Evolutionary conservation across 1,140 invertebrate species (phyloP), one percentile per base, ranked within the genome.

Genomic region (Callitettix versicolor): DNA sequence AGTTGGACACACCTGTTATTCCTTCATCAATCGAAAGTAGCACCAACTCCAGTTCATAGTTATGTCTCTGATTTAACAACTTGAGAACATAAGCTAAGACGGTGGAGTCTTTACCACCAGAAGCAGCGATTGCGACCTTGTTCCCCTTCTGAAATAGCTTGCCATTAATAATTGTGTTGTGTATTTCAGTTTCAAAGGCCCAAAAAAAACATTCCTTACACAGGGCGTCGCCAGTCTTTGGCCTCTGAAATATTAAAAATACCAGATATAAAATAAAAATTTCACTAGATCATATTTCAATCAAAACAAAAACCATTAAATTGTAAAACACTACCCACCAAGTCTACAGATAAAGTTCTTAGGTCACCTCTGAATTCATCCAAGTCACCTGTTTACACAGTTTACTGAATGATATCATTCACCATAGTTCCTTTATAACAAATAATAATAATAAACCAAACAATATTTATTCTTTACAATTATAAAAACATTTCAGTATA

Each of bases 31-130:
- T 93, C 0, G 96, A 99, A 34, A 99, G 73, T 21, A 99, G 74
- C 57, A 94, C 79, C 22, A 99, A 74, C 47, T 97, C 82, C 1
- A 99, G 71, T 12, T 87, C 89, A 76, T 99, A 99, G 58, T 92
- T 74, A 66, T 98, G 85, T 56, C 85, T 79, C 62, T 95, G 79
- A 71, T 99, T 99, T 2, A 99, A 71, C 3, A 87, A 70, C 71
- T 97, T 97, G 60, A 99, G 69, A 2, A 95, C 79, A 69, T 92
- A 84, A 1, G 88, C 95, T 33, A 99, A 73, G 12, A 99, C 97
- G 11, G 97, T 99, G 0, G 95, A 99, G 71, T 99, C 97, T 78
- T 99, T 99, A 46, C 97, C 97, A 52, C 97, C 96, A 57, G 94
- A 97, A 21, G 95, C 96, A 34, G 90, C 96, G 44, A 99, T 84